phyloP scores from a whole-genome alignment of 2,797 vertebrate species.

The Ceyx erithaca region DNA sequence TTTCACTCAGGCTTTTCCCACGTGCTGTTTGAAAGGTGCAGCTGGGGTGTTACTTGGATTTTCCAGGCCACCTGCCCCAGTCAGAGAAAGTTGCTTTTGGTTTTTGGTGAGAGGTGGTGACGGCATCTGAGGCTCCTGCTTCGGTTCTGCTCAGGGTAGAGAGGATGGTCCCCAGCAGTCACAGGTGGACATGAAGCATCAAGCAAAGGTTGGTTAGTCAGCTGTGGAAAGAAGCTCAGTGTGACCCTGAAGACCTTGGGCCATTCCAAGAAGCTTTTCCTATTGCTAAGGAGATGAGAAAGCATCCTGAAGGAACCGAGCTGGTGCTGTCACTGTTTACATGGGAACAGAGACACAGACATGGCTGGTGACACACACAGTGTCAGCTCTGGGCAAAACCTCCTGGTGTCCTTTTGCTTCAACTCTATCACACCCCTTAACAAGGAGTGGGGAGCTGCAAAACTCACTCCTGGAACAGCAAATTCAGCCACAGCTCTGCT shows the following conservation, averaged over 20 bases:
- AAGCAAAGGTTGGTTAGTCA: neutral
- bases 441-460: rapidly evolving
- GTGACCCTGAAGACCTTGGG: neutral
- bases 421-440: neutral
- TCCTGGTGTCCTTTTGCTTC: neutral
- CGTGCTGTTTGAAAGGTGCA: neutral
- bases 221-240: neutral
- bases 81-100: neutral
- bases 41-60: slow-evolving; percentile 1
- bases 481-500: neutral
- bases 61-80: neutral
- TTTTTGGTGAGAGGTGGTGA: neutral
- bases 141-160: neutral
- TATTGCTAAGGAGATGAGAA: neutral
- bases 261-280: neutral
- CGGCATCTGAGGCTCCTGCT: neutral
- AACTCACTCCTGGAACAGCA: neutral
- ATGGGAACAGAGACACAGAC: neutral
- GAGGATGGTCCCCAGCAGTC: neutral
- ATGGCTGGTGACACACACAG: neutral
- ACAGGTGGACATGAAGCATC: neutral
- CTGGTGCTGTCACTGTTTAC: neutral
- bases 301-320: neutral
- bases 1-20: slow-evolving; percentile 3
- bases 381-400: neutral